A percentile compares a stretch with the other conserved stretches of the same genome.
Conservation (phyloP, 2,888 invertebrate genomes). For the Heliconius cydno region DNA sequence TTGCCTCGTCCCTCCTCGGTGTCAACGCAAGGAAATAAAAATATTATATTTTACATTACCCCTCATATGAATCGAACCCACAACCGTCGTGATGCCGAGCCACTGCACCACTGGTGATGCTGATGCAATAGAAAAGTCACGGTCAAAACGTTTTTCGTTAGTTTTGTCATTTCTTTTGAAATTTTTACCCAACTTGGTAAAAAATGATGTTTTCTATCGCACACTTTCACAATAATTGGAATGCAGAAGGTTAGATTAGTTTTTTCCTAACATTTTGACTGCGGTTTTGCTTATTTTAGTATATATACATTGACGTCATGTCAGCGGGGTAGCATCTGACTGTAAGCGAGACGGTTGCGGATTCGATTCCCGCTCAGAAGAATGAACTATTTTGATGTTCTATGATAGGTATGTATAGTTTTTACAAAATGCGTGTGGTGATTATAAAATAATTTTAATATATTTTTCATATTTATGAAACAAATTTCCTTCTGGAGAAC, state of each 20-base stretch:
- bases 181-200: background rate
- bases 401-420: no score
- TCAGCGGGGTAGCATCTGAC: no score
- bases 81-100: background rate
- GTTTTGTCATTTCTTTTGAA: slow-evolving; percentile 11
- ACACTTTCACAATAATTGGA: slow-evolving; percentile 12
- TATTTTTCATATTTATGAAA: no score
- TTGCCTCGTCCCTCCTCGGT: no score
- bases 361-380: no score
- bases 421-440: no score
- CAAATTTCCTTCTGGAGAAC: no score
- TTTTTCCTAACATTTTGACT: background rate
- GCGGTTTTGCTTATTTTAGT: background rate
- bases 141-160: slow-evolving; percentile 5
- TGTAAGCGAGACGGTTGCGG: no score
- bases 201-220: slow-evolving; percentile 6
- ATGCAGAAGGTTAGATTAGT: background rate
- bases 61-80: background rate
- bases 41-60: background rate
- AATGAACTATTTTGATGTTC: no score
- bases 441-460: no score
- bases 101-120: background rate
- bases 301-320: no score
- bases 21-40: no score
- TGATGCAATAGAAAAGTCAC: slow-evolving; percentile 11